A percentile compares a stretch with the other conserved stretches of the same genome.
Evolutionary conservation across 2,797 vertebrate species (phyloP).

Genomic region (Siniperca obscura): DNA sequence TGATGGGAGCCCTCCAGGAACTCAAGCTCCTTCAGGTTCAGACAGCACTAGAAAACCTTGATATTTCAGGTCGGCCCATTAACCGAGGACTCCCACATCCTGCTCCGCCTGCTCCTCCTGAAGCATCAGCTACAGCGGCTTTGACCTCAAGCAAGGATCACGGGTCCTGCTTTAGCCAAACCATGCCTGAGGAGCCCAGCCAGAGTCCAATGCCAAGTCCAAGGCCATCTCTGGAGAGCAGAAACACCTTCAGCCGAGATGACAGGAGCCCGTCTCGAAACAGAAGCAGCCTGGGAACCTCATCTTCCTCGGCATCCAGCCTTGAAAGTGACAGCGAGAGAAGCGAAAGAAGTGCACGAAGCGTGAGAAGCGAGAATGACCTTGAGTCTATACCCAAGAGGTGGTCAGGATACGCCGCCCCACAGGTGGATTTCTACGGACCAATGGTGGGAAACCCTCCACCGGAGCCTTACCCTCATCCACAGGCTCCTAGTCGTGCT

Average conservation of each 20-base stretch:
- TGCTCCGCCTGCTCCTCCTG: slow-evolving; percentile 9
- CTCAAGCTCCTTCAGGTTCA: slow-evolving; percentile 97
- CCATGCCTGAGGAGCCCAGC: slow-evolving; percentile 27
- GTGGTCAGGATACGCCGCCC: slow-evolving; percentile 81
- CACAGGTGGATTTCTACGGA: slow-evolving; percentile 83
- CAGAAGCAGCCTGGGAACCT: slow-evolving; percentile 75
- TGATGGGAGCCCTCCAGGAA: slow-evolving; percentile 98
- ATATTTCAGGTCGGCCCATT: slow-evolving; percentile 87
- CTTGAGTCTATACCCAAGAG: slow-evolving; percentile 68
- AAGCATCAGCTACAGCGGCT: not conserved
- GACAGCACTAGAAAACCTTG: slow-evolving; percentile 91
- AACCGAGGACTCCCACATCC: slow-evolving; percentile 59
- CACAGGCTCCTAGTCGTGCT: slow-evolving; percentile 38
- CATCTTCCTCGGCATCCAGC: slow-evolving; percentile 76
- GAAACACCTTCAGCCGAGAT: slow-evolving; percentile 62
- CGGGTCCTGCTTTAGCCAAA: slow-evolving; percentile 26
- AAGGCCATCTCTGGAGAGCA: slow-evolving; percentile 55
- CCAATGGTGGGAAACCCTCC: slow-evolving; percentile 77
- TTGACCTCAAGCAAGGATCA: slow-evolving; percentile 16
- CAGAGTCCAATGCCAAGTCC: slow-evolving; percentile 47
- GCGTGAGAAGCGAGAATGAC: slow-evolving; percentile 54
- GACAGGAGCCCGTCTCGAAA: slow-evolving; percentile 55
- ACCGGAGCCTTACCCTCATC: slow-evolving; percentile 56
- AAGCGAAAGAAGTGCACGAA: slow-evolving; percentile 38
- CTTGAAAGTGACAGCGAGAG: slow-evolving; percentile 70